A percentile compares a stretch with the other conserved stretches of the same genome.
Conservation (phyloP, 2,888 invertebrate species). For the Hybos culiciformis region DNA sequence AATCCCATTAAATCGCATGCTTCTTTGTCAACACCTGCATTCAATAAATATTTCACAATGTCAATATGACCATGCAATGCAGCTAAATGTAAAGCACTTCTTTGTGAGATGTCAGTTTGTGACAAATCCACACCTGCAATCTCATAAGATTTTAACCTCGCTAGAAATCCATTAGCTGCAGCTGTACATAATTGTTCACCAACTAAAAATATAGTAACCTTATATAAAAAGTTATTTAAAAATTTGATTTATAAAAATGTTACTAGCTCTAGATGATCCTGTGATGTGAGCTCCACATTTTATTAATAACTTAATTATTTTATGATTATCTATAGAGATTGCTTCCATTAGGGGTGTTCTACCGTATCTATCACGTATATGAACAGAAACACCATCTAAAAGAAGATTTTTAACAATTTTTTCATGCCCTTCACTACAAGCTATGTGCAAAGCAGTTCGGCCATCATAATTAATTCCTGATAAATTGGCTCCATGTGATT, state of each 20-base stretch:
- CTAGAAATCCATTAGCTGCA: conserved; percentile 44
- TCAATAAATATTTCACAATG: conserved; percentile 40
- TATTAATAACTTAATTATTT: conserved; percentile 50
- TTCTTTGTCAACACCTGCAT: conserved; percentile 34
- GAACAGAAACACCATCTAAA: conserved; percentile 68
- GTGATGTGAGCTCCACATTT: conserved; percentile 65
- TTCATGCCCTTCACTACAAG: conserved; percentile 55
- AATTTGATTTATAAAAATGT: too few species aligned
- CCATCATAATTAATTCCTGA: conserved; percentile 59
- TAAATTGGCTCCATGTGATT: conserved; percentile 55
- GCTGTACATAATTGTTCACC: conserved; percentile 56
- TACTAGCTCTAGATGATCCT: conserved; percentile 39
- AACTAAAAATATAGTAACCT: too few species aligned
- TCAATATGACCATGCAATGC: conserved; percentile 42
- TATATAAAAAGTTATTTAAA: too few species aligned
- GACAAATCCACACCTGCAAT: conserved; percentile 56
- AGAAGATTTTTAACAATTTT: conserved; percentile 58
- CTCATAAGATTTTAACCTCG: conserved; percentile 44
- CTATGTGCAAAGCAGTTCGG: conserved; percentile 68
- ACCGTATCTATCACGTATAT: conserved; percentile 55
- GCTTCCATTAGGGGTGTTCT: conserved; percentile 61
- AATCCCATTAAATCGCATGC: conserved; percentile 41
- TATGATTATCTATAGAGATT: conserved; percentile 46
- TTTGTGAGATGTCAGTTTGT: conserved; percentile 44
- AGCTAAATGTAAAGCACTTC: conserved; percentile 57